Percentiles rank a stretch among this genome's conserved stretches.
These are phyloP conservation scores for Chaunax sp. DNA, from an alignment of 2,797 vertebrate species.

Conservation along the genomic window DNA sequence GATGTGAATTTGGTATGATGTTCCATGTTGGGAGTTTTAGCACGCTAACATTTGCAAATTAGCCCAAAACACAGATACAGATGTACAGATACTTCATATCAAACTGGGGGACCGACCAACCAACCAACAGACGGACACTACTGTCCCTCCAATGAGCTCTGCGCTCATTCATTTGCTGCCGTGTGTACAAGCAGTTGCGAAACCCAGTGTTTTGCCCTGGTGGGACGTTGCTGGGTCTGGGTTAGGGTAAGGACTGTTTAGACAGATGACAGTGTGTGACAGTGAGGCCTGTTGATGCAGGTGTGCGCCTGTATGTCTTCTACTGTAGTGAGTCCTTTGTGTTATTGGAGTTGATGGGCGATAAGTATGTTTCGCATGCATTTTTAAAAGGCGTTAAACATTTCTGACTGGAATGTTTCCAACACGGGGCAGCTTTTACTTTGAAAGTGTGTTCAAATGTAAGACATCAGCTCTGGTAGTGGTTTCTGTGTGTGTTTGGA, in stretches of 20 bases:
- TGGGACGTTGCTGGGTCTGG: slow-evolving; percentile 62
- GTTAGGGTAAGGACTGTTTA: slow-evolving; percentile 71
- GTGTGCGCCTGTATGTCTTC: slow-evolving; percentile 64
- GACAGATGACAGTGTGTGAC: slow-evolving; percentile 73
- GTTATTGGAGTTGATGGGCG: slow-evolving; percentile 17
- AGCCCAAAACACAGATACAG: too few species aligned
- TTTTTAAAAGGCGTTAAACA: neutral
- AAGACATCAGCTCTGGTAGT: neutral
- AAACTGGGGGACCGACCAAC: too few species aligned
- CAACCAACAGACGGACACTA: neutral
- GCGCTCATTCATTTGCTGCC: neutral
- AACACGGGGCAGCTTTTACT: neutral
- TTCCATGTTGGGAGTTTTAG: too few species aligned
- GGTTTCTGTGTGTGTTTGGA: neutral
- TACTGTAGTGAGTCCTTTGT: slow-evolving; percentile 28
- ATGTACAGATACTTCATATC: too few species aligned
- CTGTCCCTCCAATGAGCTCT: neutral
- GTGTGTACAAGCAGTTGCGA: slow-evolving; percentile 52
- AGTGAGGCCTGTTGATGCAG: slow-evolving; percentile 79
- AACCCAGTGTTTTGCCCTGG: slow-evolving; percentile 61
- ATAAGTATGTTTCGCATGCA: neutral
- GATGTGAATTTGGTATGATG: too few species aligned
- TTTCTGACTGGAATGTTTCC: neutral
- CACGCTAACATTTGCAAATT: too few species aligned
- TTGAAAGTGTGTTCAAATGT: neutral